Conservation (phyloP, 1,140 invertebrate species). For the Hycleus phaleratus region DNA sequence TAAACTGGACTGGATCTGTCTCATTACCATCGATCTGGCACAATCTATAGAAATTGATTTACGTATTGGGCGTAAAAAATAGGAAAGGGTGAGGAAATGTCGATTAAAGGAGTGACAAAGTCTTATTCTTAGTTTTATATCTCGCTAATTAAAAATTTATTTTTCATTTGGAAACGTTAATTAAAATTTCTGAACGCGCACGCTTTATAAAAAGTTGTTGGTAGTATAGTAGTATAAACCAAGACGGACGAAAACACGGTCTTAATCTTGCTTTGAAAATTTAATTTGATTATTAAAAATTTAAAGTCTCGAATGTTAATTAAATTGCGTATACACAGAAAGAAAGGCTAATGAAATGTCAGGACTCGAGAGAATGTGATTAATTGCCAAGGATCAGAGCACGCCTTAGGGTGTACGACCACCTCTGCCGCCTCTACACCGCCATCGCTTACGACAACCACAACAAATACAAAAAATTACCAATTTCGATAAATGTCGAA, state of each 20-base stretch:
- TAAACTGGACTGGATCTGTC: no score
- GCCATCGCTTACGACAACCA: no score
- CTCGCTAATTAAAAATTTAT: slow-evolving; percentile 21
- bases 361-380: slow-evolving; percentile 38
- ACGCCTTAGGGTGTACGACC: slow-evolving; percentile 7
- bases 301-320: slow-evolving; percentile 38
- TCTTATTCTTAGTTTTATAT: slow-evolving; percentile 10
- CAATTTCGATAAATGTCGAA: no score
- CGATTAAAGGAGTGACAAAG: slow-evolving; percentile 8
- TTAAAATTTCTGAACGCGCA: slow-evolving; percentile 17
- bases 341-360: slow-evolving; percentile 39
- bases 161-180: slow-evolving; percentile 23
- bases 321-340: slow-evolving; percentile 34
- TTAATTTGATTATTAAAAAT: slow-evolving; percentile 39
- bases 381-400: slow-evolving; percentile 31
- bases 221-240: slow-evolving; percentile 11
- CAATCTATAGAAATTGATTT: no score
- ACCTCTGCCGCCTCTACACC: background rate
- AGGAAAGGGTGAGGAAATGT: background rate
- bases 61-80: no score
- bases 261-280: slow-evolving; percentile 35
- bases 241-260: slow-evolving; percentile 26
- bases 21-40: no score
- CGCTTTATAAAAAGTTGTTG: slow-evolving; percentile 10
- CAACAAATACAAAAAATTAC: no score